Evolutionary conservation across 2,888 invertebrate genomes (phyloP), one percentile per base, ranked within the genome.

Genomic region (Lasioglossum zephyrum): DNA sequence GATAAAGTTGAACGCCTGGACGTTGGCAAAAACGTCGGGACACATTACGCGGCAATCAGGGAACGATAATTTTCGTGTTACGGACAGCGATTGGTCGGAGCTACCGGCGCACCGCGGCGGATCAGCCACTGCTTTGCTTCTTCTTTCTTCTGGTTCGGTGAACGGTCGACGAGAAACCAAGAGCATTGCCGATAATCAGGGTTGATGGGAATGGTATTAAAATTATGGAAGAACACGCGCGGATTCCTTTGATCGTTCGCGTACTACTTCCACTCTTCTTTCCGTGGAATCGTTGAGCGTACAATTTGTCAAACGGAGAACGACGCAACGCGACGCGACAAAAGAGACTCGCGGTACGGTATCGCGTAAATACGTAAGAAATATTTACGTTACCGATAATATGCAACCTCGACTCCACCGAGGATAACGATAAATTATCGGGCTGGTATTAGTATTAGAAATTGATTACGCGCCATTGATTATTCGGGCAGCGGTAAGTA

Each of bases 41-140:
- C 84, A 86, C 87, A 82, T 90, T 90, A 89, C 89, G 88, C 82
- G 86, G 89, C 90, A 89, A 92, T 92, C 91, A 84, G 81, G 73
- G 80, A 81, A 86, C 85, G 88, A 92, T 92, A 89, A 92, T 90
- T 92, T 91, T 90, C 87, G 87, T 88, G 86, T 87, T 91, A 88
- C 89, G 77, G 89, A 89, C 92, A 83, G 81, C 87, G 82, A 90
- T 87, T 78, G 85, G 84, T 75, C 80, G 47, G 39, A 49, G 44
- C 11, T 73, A 73, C 22, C 60, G 31, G 47, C 31, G 47, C 66
- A 60, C 49, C 73, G 39, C 72, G 70, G 57, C 73, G 73, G 76
- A 26, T 70, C 63, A 57, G 39, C 66, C 22, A 49, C 57, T n/a
- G n/a, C 73, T 72, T 36, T 22, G 49, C 57, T 60, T 31, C 63